These are phyloP conservation scores for Enoplosus armatus DNA, from an alignment of 2,797 vertebrate genomes.

Conservation along the genomic window DNA sequence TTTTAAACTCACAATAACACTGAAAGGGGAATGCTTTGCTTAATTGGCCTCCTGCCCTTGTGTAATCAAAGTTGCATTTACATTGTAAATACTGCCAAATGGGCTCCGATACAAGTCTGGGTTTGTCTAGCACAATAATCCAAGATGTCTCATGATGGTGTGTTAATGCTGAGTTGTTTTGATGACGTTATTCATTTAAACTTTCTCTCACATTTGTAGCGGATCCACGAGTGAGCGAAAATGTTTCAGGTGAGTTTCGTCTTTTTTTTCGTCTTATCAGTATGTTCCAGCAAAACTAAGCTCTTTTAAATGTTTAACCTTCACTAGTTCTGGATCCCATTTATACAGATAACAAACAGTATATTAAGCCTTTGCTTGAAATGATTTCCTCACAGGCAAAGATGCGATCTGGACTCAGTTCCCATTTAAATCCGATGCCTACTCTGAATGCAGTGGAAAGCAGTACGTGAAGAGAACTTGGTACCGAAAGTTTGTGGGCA, in stretches of 20 bases:
- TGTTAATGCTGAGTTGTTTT: slow-evolving; percentile 25
- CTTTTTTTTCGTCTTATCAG: background rate
- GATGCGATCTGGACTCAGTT: slow-evolving; percentile 98
- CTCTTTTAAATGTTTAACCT: background rate
- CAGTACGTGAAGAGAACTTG: slow-evolving; percentile 97
- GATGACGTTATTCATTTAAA: slow-evolving; percentile 40
- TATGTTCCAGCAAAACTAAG: background rate
- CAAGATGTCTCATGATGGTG: slow-evolving; percentile 21
- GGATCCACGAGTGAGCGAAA: slow-evolving; percentile 95
- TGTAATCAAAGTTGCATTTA: slow-evolving; percentile 65
- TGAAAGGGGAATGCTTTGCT: slow-evolving; percentile 25
- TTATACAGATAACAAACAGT: background rate
- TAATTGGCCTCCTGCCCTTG: slow-evolving; percentile 44
- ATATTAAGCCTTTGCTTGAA: background rate
- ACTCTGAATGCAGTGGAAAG: slow-evolving; percentile 95
- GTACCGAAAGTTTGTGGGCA: slow-evolving; percentile 99
- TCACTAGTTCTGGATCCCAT: background rate
- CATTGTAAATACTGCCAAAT: slow-evolving; percentile 38
- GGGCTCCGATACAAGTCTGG: slow-evolving; percentile 30
- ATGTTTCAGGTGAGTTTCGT: slow-evolving; percentile 89
- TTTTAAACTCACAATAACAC: slow-evolving; percentile 30
- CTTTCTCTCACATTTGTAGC: slow-evolving; percentile 83
- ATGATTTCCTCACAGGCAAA: slow-evolving; percentile 86
- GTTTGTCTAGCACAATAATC: slow-evolving; percentile 24
- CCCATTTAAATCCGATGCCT: slow-evolving; percentile 91